Percentiles rank a stretch among this genome's conserved stretches.
Evolutionary conservation across 2,113 vertebrate species (phyloP).

Genomic region (Trichomycterus rosablanca): DNA sequence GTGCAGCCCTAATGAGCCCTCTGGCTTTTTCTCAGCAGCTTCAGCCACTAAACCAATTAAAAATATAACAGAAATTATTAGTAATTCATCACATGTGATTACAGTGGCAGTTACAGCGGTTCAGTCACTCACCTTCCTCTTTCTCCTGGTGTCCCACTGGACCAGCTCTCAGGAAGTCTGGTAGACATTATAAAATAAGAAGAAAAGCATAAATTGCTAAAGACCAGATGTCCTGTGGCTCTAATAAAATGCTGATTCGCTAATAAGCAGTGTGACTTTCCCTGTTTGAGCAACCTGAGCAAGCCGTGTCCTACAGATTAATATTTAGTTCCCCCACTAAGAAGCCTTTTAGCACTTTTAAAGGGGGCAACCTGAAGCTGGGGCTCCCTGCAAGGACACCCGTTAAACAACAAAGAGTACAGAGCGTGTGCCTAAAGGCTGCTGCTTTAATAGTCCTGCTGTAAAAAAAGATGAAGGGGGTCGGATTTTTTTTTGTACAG

Average conservation of each 20-base stretch:
- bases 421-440: not conserved
- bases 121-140: constrained; percentile 56
- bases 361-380: not conserved
- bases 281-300: constrained; percentile 38
- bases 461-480: constrained; percentile 49
- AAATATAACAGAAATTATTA: not conserved
- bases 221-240: constrained; percentile 57
- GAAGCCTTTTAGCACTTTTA: not conserved
- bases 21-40: constrained; percentile 46
- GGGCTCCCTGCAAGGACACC: not conserved
- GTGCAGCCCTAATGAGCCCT: constrained; percentile 44
- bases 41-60: constrained; percentile 30
- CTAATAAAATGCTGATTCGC: constrained; percentile 54
- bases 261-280: constrained; percentile 55
- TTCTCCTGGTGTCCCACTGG: constrained; percentile 58
- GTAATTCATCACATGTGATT: not conserved
- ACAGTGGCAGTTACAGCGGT: no score
- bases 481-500: not conserved
- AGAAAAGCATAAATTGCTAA: constrained; percentile 42
- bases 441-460: constrained; percentile 49
- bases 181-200: constrained; percentile 50
- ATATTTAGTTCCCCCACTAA: not conserved
- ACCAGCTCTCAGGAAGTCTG: constrained; percentile 68
- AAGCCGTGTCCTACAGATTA: constrained; percentile 49
- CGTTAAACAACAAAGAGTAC: not conserved